Conservation (phyloP, 2,113 vertebrate genomes). For the Oreochromis spilurus region DNA sequence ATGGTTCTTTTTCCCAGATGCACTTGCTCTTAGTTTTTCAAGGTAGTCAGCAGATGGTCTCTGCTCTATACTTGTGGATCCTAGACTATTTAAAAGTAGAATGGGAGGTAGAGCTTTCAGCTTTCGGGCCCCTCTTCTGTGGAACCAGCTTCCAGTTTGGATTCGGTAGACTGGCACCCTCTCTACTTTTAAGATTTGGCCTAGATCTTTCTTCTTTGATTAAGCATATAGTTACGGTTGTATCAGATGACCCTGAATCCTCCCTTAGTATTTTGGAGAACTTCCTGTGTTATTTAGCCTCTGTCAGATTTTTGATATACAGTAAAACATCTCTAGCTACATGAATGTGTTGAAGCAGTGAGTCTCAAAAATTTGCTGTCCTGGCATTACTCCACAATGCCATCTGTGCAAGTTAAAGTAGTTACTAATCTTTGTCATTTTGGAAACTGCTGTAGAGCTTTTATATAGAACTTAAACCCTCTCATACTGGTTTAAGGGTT, state of each 20-base stretch:
- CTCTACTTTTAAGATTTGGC: not conserved
- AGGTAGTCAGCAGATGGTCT: not conserved
- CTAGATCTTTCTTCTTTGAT: not conserved
- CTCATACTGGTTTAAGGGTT: not conserved
- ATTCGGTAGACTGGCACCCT: not conserved
- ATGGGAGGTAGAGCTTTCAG: not conserved
- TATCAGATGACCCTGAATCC: not conserved
- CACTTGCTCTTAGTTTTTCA: not conserved
- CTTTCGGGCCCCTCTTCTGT: not conserved
- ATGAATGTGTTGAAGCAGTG: not conserved
- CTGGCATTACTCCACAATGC: not conserved
- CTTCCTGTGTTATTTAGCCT: not conserved
- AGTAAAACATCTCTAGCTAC: not conserved
- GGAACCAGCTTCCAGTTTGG: not conserved
- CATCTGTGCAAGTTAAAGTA: not conserved
- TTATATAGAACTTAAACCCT: not conserved
- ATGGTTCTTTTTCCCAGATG: not conserved
- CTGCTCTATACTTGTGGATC: not conserved
- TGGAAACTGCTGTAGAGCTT: not conserved
- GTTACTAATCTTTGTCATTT: not conserved
- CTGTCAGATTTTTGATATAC: not conserved
- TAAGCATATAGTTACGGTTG: not conserved
- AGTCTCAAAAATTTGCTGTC: not conserved
- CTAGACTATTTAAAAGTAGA: not conserved
- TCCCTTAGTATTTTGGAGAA: not conserved